Conservation (phyloP, 2,888 invertebrate genomes). For the Pandemis cinnamomeana region DNA sequence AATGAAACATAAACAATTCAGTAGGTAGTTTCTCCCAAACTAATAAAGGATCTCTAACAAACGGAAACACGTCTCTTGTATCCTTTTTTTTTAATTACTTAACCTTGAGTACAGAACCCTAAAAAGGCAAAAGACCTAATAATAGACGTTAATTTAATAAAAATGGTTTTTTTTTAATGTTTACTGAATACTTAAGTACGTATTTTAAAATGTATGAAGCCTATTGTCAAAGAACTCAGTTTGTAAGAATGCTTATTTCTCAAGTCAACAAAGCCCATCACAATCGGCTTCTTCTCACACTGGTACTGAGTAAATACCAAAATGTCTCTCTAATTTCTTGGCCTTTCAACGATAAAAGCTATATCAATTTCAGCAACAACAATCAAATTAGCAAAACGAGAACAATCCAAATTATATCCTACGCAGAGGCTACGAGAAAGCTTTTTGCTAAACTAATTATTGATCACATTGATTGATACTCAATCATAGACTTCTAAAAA, state of each 20-base stretch:
- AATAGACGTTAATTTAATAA: no score
- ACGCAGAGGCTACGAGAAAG: neutral
- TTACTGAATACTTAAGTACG: neutral
- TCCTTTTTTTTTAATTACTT: no score
- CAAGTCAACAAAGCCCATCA: neutral
- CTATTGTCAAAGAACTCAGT: neutral
- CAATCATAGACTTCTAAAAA: neutral
- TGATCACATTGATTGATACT: constrained; percentile 6
- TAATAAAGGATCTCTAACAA: no score
- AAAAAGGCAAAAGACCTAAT: no score
- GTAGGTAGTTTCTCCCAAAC: neutral
- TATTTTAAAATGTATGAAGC: neutral
- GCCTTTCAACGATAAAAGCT: constrained; percentile 20
- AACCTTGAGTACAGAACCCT: no score
- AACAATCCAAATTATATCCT: constrained; percentile 7
- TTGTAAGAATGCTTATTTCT: neutral
- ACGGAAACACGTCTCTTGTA: no score
- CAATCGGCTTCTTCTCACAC: constrained; percentile 2
- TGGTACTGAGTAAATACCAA: neutral
- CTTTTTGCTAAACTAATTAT: constrained; percentile 5
- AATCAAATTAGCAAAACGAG: constrained; percentile 17
- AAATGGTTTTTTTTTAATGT: neutral
- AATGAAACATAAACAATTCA: neutral
- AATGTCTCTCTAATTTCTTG: constrained; percentile 15
- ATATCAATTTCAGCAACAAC: constrained; percentile 24